Evolutionary conservation across 2,797 vertebrate species (phyloP).

Genomic region (Clarias fuscus): DNA sequence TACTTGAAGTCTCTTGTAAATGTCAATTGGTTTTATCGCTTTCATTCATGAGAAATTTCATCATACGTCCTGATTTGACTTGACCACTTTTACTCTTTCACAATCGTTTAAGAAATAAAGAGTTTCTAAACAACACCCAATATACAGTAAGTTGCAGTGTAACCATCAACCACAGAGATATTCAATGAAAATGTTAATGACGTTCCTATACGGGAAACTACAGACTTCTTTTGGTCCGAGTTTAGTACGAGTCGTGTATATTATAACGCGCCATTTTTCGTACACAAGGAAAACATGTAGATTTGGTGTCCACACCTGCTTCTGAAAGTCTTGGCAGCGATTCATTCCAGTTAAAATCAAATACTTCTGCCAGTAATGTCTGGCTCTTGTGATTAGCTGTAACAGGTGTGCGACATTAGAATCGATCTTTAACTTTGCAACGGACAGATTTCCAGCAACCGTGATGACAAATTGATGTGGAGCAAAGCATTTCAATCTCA

Average conservation of each 20-base stretch:
- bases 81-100: too few relatives aligned
- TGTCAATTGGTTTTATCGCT: too few relatives aligned
- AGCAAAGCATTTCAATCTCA: constrained; percentile 6
- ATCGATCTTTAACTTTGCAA: not conserved
- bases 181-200: not conserved
- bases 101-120: not conserved
- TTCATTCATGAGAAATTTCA: too few relatives aligned
- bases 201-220: not conserved
- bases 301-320: not conserved
- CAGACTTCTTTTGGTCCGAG: not conserved
- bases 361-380: not conserved
- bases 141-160: too few relatives aligned
- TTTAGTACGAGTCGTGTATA: not conserved
- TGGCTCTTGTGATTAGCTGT: not conserved
- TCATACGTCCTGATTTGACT: too few relatives aligned
- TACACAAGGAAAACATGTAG: not conserved
- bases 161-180: too few relatives aligned
- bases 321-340: not conserved
- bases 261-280: not conserved
- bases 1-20: too few relatives aligned
- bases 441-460: not conserved
- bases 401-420: not conserved
- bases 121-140: not conserved
- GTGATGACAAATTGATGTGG: not conserved
- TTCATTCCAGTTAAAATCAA: not conserved